These are phyloP conservation scores for Heteromormyrus szaboi DNA, from an alignment of 2,797 vertebrate species.

Conservation along the genomic window DNA sequence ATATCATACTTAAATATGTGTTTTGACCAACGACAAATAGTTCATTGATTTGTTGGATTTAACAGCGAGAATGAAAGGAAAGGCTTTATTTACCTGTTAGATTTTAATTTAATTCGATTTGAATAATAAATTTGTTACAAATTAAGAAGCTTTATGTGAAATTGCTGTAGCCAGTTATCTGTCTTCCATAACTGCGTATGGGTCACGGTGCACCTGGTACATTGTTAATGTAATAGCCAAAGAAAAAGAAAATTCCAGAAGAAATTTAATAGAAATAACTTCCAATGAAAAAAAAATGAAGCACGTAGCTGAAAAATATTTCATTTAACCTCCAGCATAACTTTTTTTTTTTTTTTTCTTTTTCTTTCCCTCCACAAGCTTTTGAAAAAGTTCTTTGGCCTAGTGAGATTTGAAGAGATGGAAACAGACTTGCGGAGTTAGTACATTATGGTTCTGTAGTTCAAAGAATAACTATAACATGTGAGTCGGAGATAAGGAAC, in stretches of 20 bases:
- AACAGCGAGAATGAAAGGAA: not conserved
- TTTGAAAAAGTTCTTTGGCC: slow-evolving; percentile 11
- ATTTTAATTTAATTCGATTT: not conserved
- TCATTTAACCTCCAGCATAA: not conserved
- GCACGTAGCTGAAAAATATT: not conserved
- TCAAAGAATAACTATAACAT: slow-evolving; percentile 31
- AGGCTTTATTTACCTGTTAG: not conserved
- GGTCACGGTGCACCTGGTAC: not conserved
- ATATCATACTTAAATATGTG: not conserved
- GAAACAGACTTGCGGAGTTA: slow-evolving; percentile 31
- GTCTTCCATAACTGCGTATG: not conserved
- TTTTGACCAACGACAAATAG: not conserved
- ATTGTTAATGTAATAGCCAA: not conserved
- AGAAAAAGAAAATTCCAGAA: not conserved
- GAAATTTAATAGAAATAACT: not conserved
- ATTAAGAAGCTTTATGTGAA: not conserved
- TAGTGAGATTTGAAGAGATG: slow-evolving; percentile 23
- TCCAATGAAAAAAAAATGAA: not conserved
- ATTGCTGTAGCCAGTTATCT: not conserved
- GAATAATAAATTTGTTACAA: not conserved
- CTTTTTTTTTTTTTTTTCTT: too few species aligned
- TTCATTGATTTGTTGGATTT: not conserved
- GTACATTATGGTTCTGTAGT: slow-evolving; percentile 39
- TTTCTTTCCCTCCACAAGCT: not conserved
- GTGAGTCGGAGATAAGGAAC: slow-evolving; percentile 29